A percentile compares a stretch with the other conserved stretches of the same genome.
Evolutionary conservation across 2,797 vertebrate genomes (phyloP).

Genomic region (Salarias fasciatus): DNA sequence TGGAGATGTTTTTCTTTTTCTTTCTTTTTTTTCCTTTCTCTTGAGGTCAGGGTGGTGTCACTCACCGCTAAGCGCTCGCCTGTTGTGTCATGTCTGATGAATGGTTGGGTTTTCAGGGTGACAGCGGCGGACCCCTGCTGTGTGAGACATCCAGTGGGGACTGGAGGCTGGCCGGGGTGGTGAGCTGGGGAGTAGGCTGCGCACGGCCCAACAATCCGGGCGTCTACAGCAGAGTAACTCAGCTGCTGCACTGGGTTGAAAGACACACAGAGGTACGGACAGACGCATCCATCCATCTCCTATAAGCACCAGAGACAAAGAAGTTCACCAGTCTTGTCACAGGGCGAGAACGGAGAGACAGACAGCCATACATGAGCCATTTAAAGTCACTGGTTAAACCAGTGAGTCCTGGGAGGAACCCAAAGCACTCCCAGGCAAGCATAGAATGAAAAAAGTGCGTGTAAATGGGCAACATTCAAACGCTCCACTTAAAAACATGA

Average conservation of each 20-base stretch:
- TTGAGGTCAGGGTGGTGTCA: not conserved
- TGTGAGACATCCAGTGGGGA: slow-evolving; percentile 70
- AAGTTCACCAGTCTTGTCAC: too few relatives aligned
- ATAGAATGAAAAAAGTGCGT: too few relatives aligned
- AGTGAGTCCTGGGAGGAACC: too few relatives aligned
- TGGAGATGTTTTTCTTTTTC: not conserved
- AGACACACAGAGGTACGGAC: slow-evolving; percentile 51
- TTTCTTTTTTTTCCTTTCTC: too few relatives aligned
- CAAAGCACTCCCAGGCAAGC: too few relatives aligned
- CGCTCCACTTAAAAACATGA: too few relatives aligned
- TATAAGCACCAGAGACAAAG: too few relatives aligned
- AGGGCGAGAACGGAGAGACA: too few relatives aligned
- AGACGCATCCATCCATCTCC: too few relatives aligned
- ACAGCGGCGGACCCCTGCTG: slow-evolving; percentile 83
- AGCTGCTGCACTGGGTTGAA: slow-evolving; percentile 75
- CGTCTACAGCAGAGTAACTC: slow-evolving; percentile 80
- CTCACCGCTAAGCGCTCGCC: not conserved
- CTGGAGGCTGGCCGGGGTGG: slow-evolving; percentile 82
- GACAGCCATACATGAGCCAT: too few relatives aligned
- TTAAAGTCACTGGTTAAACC: too few relatives aligned
- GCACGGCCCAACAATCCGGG: slow-evolving; percentile 79
- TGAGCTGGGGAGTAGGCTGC: slow-evolving; percentile 85
- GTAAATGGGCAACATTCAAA: too few relatives aligned
- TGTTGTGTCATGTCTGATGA: not conserved
- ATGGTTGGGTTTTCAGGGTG: slow-evolving; percentile 68